These are phyloP conservation scores for Drosophila merina DNA, from an alignment of 2,888 invertebrate genomes.

Conservation along the genomic window DNA sequence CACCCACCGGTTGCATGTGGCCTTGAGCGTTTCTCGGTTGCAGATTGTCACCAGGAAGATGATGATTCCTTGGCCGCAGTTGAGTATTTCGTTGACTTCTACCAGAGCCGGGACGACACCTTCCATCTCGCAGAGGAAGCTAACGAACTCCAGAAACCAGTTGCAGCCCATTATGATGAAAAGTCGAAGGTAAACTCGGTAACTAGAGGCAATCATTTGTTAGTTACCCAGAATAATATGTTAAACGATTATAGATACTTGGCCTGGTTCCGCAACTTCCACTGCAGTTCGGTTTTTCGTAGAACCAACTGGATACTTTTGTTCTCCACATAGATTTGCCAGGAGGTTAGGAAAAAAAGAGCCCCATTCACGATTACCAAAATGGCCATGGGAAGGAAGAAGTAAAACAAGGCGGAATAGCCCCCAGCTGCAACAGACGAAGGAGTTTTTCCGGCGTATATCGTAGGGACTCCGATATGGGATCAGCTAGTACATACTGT, in stretches of 20 bases:
- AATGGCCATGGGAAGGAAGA: conserved; percentile 70
- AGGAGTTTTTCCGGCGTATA: background rate
- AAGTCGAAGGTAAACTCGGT: conserved; percentile 90
- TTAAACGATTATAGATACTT: conserved; percentile 38
- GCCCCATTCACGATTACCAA: conserved; percentile 70
- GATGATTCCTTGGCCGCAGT: conserved; percentile 59
- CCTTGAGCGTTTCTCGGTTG: conserved; percentile 45
- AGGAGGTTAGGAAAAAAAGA: conserved; percentile 72
- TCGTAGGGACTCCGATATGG: too few species aligned
- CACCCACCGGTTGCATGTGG: conserved; percentile 49
- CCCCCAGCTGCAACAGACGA: conserved; percentile 35
- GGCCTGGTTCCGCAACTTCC: conserved; percentile 24
- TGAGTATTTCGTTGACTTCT: background rate
- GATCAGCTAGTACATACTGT: conserved; percentile 81
- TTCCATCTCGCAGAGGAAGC: conserved; percentile 85
- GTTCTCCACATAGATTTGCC: conserved; percentile 66
- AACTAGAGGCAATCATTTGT: conserved; percentile 85
- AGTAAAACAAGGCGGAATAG: conserved; percentile 72
- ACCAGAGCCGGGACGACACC: background rate
- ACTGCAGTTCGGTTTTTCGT: conserved; percentile 25
- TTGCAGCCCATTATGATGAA: conserved; percentile 93
- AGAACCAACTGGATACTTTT: conserved; percentile 65
- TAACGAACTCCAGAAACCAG: conserved; percentile 91
- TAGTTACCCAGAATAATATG: background rate
- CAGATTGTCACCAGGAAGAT: conserved; percentile 61